Evolutionary conservation across 2,888 invertebrate genomes (phyloP), one percentile per base, ranked within the genome.

Genomic region (Trichogramma dendrolimi): DNA sequence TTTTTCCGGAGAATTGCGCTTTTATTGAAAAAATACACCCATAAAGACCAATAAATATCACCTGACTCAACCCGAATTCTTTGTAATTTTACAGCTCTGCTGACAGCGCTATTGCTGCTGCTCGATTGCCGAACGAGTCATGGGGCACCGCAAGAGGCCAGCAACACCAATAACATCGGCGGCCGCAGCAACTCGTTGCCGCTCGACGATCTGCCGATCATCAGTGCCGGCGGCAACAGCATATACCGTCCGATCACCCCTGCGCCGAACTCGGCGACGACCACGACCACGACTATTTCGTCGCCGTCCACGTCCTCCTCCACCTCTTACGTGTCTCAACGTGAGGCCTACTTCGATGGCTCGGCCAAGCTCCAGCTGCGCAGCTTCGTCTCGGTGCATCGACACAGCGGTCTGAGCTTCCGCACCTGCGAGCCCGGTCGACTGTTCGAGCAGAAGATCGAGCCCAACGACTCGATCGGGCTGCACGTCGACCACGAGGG

Each of bases 281-380:
- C 2, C 27, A 27, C 61, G 40, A 14, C 50, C 14, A 6, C 4
- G 27, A 4, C 49, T 57, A 55, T 65, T 53, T 68, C 67, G 42
- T 71, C 69, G 42, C 66, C 68, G n/a, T 10, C 40, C 51, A 64
- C 65, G 10, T 44, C 47, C 38, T 67, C 67, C 61, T 67, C 27
- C 27, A 27, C 27, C 27, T 27, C 27, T 27, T 27, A 67, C 58
- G 68, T 27, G 27, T 66, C 60, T 63, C 68, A 86, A 60, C 86
- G 89, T 60, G 92, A 92, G 80, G 92, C 90, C 52, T 92, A 89
- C 79, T 91, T 92, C 81, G 91, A 92, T 81, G 90, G 90, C 70
- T 87, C 89, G 71, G 86, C 91, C 27, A 90, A 88, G 78, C 83
- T 92, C 68, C 84, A 88, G 74, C 83, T 92, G 68, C 80, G 85